Evolutionary conservation across 1,140 invertebrate species (phyloP).

Genomic region (Stegodyphus dumicola): DNA sequence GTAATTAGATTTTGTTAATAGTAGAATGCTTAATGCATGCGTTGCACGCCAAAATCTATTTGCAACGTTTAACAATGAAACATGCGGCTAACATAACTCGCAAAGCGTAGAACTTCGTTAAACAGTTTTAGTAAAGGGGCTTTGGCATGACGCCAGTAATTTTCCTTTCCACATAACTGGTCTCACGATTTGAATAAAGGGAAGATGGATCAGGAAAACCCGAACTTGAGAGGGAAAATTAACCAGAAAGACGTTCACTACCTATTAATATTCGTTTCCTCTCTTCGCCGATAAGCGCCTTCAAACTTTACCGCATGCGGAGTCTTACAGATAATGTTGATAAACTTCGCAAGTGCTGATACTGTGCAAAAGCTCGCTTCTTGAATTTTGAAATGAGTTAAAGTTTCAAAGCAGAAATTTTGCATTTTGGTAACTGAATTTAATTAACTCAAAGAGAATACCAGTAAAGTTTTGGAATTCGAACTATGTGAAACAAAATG

Average conservation of each 20-base stretch:
- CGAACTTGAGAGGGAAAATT: constrained; percentile 44
- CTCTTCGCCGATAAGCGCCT: constrained; percentile 15
- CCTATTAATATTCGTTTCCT: constrained; percentile 39
- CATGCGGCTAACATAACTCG: too few species aligned
- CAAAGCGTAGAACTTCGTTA: not conserved
- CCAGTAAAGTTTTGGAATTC: too few species aligned
- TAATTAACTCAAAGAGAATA: too few species aligned
- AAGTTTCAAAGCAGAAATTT: too few species aligned
- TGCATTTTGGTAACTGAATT: too few species aligned
- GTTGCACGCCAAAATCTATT: too few species aligned
- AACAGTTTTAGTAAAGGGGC: not conserved
- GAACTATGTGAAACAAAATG: too few species aligned
- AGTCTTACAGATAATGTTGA: not conserved
- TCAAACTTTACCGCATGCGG: not conserved
- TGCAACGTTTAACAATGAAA: too few species aligned
- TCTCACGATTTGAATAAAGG: constrained; percentile 50
- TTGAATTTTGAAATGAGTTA: not conserved
- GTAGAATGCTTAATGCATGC: too few species aligned
- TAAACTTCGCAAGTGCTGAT: not conserved
- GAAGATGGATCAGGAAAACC: constrained; percentile 42
- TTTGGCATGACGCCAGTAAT: constrained; percentile 46
- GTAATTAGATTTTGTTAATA: too few species aligned
- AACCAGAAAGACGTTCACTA: constrained; percentile 3
- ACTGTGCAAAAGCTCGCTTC: not conserved
- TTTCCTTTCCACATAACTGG: constrained; percentile 8